Percentiles rank a stretch among this genome's conserved stretches.
Conservation (phyloP, 2,888 invertebrate genomes). For the Nephrotoma flavescens region DNA sequence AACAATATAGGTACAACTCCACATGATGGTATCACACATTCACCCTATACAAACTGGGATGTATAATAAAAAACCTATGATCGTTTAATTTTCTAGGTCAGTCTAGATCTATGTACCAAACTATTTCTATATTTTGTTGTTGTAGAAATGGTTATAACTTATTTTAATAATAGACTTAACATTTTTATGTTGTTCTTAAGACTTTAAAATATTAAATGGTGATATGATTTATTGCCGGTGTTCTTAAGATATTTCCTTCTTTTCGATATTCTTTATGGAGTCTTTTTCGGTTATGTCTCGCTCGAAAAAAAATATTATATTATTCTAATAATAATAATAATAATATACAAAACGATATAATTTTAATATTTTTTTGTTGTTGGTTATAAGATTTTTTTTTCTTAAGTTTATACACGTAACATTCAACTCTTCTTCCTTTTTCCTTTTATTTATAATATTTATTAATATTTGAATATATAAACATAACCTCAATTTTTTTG, state of each 20-base stretch:
- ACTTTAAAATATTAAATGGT: background rate
- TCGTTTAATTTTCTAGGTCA: background rate
- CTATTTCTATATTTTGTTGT: background rate
- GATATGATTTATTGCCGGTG: background rate
- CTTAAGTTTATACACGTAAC: background rate
- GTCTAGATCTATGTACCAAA: background rate
- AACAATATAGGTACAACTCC: background rate
- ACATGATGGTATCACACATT: background rate
- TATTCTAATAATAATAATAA: background rate
- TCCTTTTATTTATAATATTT: background rate
- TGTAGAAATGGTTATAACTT: background rate
- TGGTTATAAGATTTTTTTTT: background rate
- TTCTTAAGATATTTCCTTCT: background rate
- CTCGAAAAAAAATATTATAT: background rate
- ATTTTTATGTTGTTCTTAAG: background rate
- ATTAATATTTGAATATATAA: background rate
- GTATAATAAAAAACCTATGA: background rate
- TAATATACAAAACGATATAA: background rate
- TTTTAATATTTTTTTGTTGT: background rate
- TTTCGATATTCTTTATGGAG: background rate
- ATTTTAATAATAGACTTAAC: background rate
- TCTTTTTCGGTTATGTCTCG: background rate
- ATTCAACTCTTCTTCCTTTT: background rate
- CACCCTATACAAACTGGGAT: background rate
- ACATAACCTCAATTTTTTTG: background rate